phyloP scores from a whole-genome alignment of 2,113 vertebrate genomes.

The Leiothrix lutea region DNA sequence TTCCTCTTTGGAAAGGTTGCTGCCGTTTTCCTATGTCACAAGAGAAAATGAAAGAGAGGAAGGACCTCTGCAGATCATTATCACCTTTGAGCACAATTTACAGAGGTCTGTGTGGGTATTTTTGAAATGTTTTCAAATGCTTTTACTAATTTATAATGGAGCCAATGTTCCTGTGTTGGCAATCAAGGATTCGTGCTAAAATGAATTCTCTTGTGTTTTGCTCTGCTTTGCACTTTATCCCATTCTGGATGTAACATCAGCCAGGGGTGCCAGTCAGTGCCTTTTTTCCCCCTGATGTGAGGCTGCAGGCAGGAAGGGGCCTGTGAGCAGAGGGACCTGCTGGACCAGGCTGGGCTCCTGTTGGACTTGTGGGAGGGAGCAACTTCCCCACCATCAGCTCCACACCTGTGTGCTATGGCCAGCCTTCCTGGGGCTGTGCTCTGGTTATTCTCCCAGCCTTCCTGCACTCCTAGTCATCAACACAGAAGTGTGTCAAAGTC shows the following conservation, averaged over 20 bases:
- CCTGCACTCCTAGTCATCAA: not conserved
- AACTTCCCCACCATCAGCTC: not conserved
- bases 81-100: not conserved
- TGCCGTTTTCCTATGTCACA: not conserved
- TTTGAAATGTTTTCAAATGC: not conserved
- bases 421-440: not conserved
- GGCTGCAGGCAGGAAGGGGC: not conserved
- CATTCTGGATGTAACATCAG: not conserved
- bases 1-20: not conserved
- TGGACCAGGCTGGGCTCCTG: not conserved
- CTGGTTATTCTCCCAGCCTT: not conserved
- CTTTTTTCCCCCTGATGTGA: not conserved
- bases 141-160: not conserved
- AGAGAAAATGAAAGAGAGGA: not conserved
- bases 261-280: not conserved
- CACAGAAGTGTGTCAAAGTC: fast-evolving
- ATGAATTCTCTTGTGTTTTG: not conserved
- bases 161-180: not conserved
- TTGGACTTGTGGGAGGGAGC: not conserved
- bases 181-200: not conserved
- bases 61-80: not conserved
- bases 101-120: not conserved
- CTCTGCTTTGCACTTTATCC: not conserved
- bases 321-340: not conserved
- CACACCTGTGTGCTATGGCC: not conserved